Conservation (phyloP, 2,888 invertebrate species). For the Alcis repandata region DNA sequence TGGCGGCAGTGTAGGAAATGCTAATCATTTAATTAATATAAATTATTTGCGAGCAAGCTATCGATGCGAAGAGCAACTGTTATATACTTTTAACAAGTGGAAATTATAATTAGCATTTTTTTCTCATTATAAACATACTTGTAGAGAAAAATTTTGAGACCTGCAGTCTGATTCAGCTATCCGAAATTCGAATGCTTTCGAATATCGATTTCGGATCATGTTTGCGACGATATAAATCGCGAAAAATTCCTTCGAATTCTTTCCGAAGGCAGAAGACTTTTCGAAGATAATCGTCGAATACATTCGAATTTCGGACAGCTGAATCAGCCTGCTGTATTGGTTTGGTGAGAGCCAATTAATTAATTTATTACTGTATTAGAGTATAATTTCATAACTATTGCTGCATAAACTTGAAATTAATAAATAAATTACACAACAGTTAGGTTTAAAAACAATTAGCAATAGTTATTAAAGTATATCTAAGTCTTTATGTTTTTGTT, state of each 20-base stretch:
- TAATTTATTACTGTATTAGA: neutral
- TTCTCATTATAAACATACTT: neutral
- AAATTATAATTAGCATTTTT: neutral
- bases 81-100: conserved; percentile 11
- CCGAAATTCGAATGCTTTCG: too few relatives aligned
- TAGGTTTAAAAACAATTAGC: conserved; percentile 8
- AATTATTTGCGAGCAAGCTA: conserved; percentile 29
- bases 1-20: conserved; percentile 71
- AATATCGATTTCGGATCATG: too few relatives aligned
- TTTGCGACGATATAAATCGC: too few relatives aligned
- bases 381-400: conserved; percentile 9
- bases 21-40: conserved; percentile 39
- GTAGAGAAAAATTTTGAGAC: neutral
- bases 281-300: too few relatives aligned
- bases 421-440: conserved; percentile 20
- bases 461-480: conserved; percentile 7
- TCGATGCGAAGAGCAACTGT: conserved; percentile 13
- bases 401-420: conserved; percentile 11
- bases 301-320: too few relatives aligned
- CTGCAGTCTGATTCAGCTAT: too few relatives aligned
- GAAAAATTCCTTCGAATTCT: too few relatives aligned
- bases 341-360: neutral
- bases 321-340: too few relatives aligned
- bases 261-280: too few relatives aligned
- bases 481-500: neutral